These are phyloP conservation scores for Redunca redunca DNA, from an alignment of 2,113 vertebrate species.

Conservation along the genomic window DNA sequence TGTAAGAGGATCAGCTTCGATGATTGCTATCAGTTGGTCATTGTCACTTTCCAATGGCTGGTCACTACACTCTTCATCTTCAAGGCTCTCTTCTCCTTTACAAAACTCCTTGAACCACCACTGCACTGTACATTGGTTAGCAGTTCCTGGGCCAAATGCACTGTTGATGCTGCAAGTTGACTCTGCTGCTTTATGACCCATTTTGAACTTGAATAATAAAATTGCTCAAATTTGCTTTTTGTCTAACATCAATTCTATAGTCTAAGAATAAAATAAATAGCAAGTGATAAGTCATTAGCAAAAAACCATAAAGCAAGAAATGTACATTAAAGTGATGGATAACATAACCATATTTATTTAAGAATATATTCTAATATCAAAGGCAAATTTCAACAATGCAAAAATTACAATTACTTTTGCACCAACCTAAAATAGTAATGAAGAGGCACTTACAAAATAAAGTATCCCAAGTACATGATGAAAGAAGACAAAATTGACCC, in stretches of 20 bases:
- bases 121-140: neutral
- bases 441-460: conserved; percentile 27
- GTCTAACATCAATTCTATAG: neutral
- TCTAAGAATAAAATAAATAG: neutral
- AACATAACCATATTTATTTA: neutral
- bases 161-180: neutral
- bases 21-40: neutral
- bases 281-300: neutral
- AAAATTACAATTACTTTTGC: neutral
- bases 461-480: neutral
- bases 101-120: neutral
- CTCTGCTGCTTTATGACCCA: neutral
- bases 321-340: neutral
- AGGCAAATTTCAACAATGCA: neutral
- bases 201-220: neutral
- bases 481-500: conserved; percentile 26
- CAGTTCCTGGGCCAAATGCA: neutral
- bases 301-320: neutral
- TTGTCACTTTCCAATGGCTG: neutral
- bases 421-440: neutral
- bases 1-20: neutral
- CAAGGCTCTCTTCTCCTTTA: neutral
- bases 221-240: neutral
- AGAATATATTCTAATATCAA: neutral
- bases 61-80: neutral